phyloP scores from a whole-genome alignment of 2,797 vertebrate species.

The Nasua narica region DNA sequence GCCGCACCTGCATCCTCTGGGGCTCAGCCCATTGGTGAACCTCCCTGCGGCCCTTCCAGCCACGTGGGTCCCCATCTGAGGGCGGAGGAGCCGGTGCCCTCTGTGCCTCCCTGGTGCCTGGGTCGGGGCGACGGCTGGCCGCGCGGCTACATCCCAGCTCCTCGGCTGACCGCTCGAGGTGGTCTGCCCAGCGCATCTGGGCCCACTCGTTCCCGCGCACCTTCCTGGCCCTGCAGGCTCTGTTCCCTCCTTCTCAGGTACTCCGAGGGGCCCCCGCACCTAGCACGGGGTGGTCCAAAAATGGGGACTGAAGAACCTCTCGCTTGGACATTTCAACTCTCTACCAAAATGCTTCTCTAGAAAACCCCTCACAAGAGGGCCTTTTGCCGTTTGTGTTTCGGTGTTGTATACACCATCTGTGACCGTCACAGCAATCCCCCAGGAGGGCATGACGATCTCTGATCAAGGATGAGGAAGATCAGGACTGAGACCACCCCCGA shows the following conservation, averaged over 20 bases:
- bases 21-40: background rate
- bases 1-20: background rate
- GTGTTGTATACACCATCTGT: background rate
- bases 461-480: background rate
- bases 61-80: background rate
- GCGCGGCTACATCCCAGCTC: background rate
- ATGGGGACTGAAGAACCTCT: background rate
- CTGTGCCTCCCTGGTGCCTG: background rate
- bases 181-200: too few species aligned
- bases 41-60: background rate
- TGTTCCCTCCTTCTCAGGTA: background rate
- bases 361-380: background rate
- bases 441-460: background rate
- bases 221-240: too few species aligned
- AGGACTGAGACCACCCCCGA: background rate
- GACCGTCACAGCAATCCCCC: background rate
- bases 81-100: background rate
- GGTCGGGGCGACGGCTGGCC: background rate
- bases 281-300: background rate
- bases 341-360: background rate
- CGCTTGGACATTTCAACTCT: background rate
- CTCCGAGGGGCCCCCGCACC: background rate
- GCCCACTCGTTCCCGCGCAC: background rate
- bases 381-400: background rate
- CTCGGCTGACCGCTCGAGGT: rapidly evolving